These are phyloP conservation scores for Liposcelis brunnea DNA, from an alignment of 2,888 invertebrate species.

Conservation along the genomic window DNA sequence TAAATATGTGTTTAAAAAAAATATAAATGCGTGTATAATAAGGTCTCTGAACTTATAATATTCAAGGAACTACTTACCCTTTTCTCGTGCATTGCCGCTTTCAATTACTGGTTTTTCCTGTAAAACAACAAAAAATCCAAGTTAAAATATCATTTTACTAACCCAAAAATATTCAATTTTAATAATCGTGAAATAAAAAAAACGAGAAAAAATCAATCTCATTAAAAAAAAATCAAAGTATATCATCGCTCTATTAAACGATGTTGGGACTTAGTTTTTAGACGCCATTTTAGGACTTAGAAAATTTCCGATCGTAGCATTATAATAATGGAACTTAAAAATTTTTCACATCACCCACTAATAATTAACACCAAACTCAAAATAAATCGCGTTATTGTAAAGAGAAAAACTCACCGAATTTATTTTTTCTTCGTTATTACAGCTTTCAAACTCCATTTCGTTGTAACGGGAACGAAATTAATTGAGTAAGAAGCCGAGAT, in stretches of 20 bases:
- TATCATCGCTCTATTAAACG: conserved; percentile 19
- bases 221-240: background rate
- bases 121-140: conserved; percentile 17
- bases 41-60: background rate
- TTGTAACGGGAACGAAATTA: conserved; percentile 11
- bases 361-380: background rate
- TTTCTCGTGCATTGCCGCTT: conserved; percentile 25
- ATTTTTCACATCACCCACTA: conserved; percentile 28
- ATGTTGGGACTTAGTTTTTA: conserved; percentile 46
- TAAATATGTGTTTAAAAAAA: no score
- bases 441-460: conserved; percentile 5
- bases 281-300: conserved; percentile 13
- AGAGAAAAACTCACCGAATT: conserved; percentile 11
- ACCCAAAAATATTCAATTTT: conserved; percentile 22
- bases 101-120: conserved; percentile 28
- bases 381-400: background rate
- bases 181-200: conserved; percentile 10
- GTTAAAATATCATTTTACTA: conserved; percentile 18
- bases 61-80: conserved; percentile 25
- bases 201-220: background rate
- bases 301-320: conserved; percentile 11
- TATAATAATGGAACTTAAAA: conserved; percentile 81
- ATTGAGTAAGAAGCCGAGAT: conserved; percentile 18
- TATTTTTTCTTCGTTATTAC: no score
- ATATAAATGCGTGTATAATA: conserved; percentile 1